These are phyloP conservation scores for Pholis gunnellus DNA, from an alignment of 2,113 vertebrate genomes.

Conservation along the genomic window DNA sequence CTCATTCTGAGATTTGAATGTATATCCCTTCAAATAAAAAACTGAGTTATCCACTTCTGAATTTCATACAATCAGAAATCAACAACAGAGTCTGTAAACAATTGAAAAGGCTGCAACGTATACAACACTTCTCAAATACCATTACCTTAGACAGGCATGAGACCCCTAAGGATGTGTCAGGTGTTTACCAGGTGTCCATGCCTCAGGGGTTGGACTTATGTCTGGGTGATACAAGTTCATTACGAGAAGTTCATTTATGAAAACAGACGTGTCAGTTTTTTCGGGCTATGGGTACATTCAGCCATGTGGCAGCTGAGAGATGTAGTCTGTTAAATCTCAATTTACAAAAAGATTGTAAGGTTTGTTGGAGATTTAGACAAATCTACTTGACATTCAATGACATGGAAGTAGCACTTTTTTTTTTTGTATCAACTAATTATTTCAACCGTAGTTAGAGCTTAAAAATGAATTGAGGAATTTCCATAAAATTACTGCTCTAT, in stretches of 20 bases:
- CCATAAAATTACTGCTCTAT: neutral
- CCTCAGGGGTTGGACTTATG: neutral
- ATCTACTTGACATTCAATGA: neutral
- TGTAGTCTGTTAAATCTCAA: neutral
- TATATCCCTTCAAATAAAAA: slow-evolving; percentile 9
- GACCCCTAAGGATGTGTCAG: neutral
- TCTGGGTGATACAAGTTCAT: neutral
- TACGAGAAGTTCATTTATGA: neutral
- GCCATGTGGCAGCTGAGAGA: neutral
- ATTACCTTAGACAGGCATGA: neutral
- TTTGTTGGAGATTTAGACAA: neutral
- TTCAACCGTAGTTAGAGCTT: neutral
- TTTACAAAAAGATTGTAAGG: neutral
- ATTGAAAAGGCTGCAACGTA: neutral
- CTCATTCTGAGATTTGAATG: slow-evolving; percentile 7
- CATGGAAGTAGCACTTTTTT: neutral
- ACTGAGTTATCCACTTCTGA: neutral
- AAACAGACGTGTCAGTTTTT: neutral
- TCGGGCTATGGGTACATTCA: too few species aligned
- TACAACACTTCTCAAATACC: neutral
- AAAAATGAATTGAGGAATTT: neutral
- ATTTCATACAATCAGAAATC: neutral
- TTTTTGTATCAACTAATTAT: neutral
- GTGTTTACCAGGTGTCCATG: neutral
- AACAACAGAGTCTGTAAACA: neutral